These are phyloP conservation scores for Coelogynopora nodosa DNA, from an alignment of 2,888 invertebrate species.

Conservation along the genomic window DNA sequence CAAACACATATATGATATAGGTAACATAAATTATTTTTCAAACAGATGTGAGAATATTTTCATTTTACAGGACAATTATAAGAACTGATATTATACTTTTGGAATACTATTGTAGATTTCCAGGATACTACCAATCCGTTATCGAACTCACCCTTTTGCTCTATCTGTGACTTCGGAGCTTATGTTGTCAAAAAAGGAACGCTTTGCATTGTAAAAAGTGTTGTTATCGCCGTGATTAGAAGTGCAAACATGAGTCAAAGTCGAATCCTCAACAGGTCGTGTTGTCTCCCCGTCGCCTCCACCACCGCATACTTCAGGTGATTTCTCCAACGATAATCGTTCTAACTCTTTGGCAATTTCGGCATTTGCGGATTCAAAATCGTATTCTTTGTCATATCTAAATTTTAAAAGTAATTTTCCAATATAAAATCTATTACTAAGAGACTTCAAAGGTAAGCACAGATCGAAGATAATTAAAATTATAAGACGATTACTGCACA, in stretches of 20 bases:
- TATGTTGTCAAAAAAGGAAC: conserved; percentile 98
- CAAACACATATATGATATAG: too few species aligned
- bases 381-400: conserved; percentile 89
- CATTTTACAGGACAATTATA: too few species aligned
- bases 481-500: too few species aligned
- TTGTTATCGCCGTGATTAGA: conserved; percentile 53
- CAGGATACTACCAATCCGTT: too few species aligned
- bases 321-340: conserved; percentile 35
- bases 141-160: conserved; percentile 67
- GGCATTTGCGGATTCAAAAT: conserved; percentile 95
- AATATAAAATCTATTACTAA: too few species aligned
- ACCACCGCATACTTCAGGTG: conserved; percentile 21
- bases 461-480: too few species aligned
- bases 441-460: too few species aligned
- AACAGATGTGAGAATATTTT: too few species aligned
- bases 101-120: too few species aligned
- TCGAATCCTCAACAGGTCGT: background rate
- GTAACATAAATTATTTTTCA: too few species aligned
- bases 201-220: conserved; percentile 84
- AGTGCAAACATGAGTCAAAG: conserved; percentile 43
- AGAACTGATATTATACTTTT: too few species aligned
- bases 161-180: conserved; percentile 95
- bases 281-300: conserved; percentile 41
- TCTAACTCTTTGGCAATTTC: conserved; percentile 67
- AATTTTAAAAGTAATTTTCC: too few species aligned